Evolutionary conservation across 2,888 invertebrate genomes (phyloP), one percentile per base, ranked within the genome.

Genomic region (Imbricaverruca yamaguchii): DNA sequence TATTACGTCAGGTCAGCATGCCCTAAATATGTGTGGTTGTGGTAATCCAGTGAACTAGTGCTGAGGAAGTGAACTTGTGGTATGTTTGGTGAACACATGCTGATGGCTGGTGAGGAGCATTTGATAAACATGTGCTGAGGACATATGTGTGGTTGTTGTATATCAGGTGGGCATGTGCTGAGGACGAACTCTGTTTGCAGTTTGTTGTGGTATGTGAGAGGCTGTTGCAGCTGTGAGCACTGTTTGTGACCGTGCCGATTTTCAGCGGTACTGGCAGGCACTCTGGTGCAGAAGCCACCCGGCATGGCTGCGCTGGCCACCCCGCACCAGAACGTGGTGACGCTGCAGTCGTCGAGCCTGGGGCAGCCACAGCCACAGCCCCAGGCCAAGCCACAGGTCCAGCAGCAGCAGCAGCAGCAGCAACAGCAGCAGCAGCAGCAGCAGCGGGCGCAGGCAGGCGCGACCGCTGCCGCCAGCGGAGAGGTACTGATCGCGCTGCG

Each of bases 381-480:
- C 21, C 21, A 15, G 65, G n/a, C 23, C 65, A 23, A 12, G 55
- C 77, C 15, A 18, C 77, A 15, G 77, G 18, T 55, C 18, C 25
- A 23, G 67, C 25, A 18, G 55, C 78, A 83, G 83, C 83, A 83
- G 18, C 80, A 83, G 21, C 82, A 80, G 65, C 82, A 82, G 74
- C 83, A 83, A 74, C 81, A 96, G 79, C 89, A 98, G 15, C 94
- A 96, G 88, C 97, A 98, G 86, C 87, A 98, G 80, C 91, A 67
- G 21, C 65, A 67, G 65, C 69, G 39, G 39, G 12, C 9, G 39
- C 7, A 53, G 21, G 53, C 18, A 15, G 74, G 74, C 53, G 74
- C 53, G 6, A 53, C 74, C 55, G 53, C 74, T 9, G 74, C 74
- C 55, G 2, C 74, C 21, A 39, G 39, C 4, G 74, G 53, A 6